Evolutionary conservation across 2,113 vertebrate genomes (phyloP).

Genomic region (Siniperca knerii): DNA sequence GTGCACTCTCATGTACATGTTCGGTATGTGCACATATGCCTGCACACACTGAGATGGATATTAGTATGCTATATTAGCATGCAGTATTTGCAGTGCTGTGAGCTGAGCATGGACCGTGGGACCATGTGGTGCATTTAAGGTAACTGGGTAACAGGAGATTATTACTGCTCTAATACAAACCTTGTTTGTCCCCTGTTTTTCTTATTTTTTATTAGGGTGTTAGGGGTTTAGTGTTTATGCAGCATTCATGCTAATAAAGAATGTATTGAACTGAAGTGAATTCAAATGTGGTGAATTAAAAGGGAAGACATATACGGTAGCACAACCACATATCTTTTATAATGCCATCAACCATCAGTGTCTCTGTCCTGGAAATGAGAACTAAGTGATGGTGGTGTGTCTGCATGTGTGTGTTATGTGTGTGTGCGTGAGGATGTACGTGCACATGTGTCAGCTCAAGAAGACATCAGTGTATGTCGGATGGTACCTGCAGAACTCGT

Average conservation of each 20-base stretch:
- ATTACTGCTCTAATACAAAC: neutral
- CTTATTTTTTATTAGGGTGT: neutral
- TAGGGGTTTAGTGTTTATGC: neutral
- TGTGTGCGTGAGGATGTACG: too few relatives aligned
- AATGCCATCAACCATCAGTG: neutral
- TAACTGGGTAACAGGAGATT: neutral
- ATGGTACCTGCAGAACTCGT: conserved; percentile 9
- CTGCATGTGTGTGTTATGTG: neutral
- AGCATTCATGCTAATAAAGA: neutral
- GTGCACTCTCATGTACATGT: neutral
- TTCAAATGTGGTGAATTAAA: neutral
- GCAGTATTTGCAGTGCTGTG: neutral
- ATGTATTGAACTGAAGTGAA: neutral
- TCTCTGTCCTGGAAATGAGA: neutral
- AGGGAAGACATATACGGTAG: neutral
- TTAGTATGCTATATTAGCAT: too few relatives aligned
- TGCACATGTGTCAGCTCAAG: neutral
- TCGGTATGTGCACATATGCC: neutral
- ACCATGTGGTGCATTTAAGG: neutral
- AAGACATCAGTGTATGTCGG: neutral
- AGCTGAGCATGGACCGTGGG: neutral
- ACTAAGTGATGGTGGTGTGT: neutral
- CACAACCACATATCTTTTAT: neutral
- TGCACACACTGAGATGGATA: neutral
- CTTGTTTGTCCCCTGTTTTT: neutral